These are phyloP conservation scores for Corydoras maculifer DNA, from an alignment of 2,113 vertebrate genomes.

Conservation along the genomic window DNA sequence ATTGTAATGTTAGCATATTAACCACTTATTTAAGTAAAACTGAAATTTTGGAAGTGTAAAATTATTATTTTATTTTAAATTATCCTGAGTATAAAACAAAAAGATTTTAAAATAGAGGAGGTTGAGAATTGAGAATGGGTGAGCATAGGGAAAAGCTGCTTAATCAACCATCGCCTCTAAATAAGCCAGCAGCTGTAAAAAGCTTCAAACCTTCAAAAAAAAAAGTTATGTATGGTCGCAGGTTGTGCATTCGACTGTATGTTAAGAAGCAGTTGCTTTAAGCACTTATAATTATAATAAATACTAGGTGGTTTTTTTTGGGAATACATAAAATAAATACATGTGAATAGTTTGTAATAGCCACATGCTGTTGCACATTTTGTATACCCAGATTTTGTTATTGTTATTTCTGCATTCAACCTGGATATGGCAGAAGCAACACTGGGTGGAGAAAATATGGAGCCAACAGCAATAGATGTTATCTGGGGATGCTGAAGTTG, in stretches of 20 bases:
- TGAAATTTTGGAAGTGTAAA: neutral
- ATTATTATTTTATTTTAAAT: conserved; percentile 6
- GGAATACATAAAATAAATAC: no score
- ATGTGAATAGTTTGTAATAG: no score
- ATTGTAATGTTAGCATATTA: neutral
- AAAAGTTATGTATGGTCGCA: neutral
- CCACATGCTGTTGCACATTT: no score
- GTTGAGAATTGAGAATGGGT: conserved; percentile 30
- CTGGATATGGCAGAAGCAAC: no score
- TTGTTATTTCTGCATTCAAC: no score
- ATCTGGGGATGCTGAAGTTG: no score
- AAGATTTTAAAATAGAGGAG: conserved; percentile 3
- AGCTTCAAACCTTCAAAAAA: conserved; percentile 33
- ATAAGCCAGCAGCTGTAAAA: conserved; percentile 33
- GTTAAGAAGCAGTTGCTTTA: neutral
- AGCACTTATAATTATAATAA: no score
- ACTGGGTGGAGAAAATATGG: no score
- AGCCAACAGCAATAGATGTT: no score
- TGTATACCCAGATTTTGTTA: no score
- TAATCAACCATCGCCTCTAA: conserved; percentile 39
- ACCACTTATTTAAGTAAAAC: neutral
- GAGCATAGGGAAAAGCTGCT: conserved; percentile 21
- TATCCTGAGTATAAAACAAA: neutral
- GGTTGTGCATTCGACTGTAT: neutral
- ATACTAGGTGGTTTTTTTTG: no score